Base-by-base conservation (phyloP, 2,888 invertebrate species). In the Parnassius apollo region DNA sequence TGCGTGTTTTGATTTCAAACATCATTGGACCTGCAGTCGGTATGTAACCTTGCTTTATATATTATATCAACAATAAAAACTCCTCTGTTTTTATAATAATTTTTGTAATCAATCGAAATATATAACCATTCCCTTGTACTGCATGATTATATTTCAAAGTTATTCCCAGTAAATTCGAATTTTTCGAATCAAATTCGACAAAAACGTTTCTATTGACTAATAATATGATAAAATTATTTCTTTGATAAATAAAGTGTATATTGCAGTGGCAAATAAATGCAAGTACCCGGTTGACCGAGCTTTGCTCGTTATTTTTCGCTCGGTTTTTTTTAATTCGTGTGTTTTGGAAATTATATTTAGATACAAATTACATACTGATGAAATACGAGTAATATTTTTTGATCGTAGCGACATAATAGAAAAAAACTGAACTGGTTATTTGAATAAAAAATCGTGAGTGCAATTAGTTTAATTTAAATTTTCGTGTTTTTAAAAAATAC, bases 21-120 rank as follows among this genome's bases (percentile, higher is more conserved):
- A 78, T 84, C 78, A 81, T 80, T 82, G 90, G 91, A 91, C 78
- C 74, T 70, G 78, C 90, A 89, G 91, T 91, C 71, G 91, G 91
- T 91, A 91, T 82, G 91, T 91, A 91, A 86, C 78, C 71, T 75
- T 2, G 79, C 78, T 72, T 65, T 77, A 56, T 71, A 69, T 75
- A 66, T 66, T 68, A 69, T 72, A 65, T 81, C 77, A 81, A 74
- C n/a, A 80, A 77, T 82, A 76, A 76, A 7, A 7, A 35, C 7
- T 1, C 35, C 3, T 4, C 7, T 35, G 35, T 82, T 78, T 78
- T 78, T 57, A 2, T 44, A 9, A 22, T 45, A 49, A 50, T 4
- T 13, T 11, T 56, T 44, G 35, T 9, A 42, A 42, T n/a, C 9
- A 49, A 13, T 51, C 42, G 22, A 53, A 9, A 54, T 59, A 35